A percentile compares a stretch with the other conserved stretches of the same genome.
Evolutionary conservation across 2,888 invertebrate species (phyloP).

Genomic region (Campoletis raptor): DNA sequence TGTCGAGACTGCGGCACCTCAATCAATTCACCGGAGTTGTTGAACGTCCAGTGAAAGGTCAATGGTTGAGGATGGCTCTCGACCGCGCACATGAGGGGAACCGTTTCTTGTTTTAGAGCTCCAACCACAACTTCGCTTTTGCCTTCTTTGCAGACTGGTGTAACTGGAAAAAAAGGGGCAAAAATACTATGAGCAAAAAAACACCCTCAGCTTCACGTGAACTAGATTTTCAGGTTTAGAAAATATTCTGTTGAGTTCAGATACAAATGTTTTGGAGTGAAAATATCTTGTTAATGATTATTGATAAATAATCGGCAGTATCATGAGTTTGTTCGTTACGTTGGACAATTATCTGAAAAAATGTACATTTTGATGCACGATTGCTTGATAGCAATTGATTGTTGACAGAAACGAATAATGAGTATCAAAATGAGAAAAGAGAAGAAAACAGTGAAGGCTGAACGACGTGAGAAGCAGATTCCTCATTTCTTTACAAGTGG

Average conservation of each 20-base stretch:
- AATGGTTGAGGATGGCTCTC: conserved; percentile 95
- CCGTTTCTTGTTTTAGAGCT: conserved; percentile 95
- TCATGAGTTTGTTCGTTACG: not conserved
- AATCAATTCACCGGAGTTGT: conserved; percentile 94
- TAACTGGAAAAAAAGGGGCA: conserved; percentile 73
- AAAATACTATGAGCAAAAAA: conserved; percentile 9
- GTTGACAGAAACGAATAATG: not conserved
- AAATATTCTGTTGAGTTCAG: not conserved
- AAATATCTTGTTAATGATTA: not conserved
- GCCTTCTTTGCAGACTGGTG: conserved; percentile 86
- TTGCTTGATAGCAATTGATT: not conserved
- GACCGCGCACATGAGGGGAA: conserved; percentile 93
- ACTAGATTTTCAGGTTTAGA: not conserved
- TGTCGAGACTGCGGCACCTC: conserved; percentile 89
- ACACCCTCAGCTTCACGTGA: not conserved
- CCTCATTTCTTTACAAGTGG: conserved; percentile 55
- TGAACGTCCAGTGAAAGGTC: conserved; percentile 96
- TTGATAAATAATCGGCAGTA: not conserved
- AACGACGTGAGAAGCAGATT: conserved; percentile 36
- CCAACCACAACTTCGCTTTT: conserved; percentile 92
- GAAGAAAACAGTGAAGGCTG: not conserved
- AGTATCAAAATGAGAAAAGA: not conserved
- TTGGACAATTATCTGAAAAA: not conserved
- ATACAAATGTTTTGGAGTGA: not conserved
- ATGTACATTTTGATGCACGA: not conserved